Evolutionary conservation across 2,113 vertebrate genomes (phyloP), one percentile per base, ranked within the genome.

Genomic region (Cephalopterus ornatus): DNA sequence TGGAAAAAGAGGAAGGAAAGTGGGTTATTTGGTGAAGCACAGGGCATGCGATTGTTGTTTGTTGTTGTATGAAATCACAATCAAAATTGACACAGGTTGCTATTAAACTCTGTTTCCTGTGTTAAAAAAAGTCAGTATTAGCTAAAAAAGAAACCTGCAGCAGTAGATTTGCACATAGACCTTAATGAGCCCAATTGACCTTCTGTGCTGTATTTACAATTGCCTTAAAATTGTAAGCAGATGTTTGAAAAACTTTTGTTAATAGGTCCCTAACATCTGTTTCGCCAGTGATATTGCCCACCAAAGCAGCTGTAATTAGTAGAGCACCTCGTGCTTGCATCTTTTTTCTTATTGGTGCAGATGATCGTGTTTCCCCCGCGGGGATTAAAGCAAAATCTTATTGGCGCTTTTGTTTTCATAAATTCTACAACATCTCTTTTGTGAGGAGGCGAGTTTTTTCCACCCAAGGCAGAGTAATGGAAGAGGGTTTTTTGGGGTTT

Each of bases 181-280:
- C 98, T 97, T 98, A 99, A 99, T 99, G 99, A 98, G 98, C 96
- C 98, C 98, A 99, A 98, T 99, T 99, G 99, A 99, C 99, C 99
- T 99, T 98, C 97, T 97, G 97, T 97, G 98, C 98, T 98, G 98
- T 98, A 98, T 98, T 98, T 98, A 98, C 99, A 99, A 99, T 99
- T 99, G 98, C 98, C 97, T 98, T 95, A 95, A 98, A 98, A 99
- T 99, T 99, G 99, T 99, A 98, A 99, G 99, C 99, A 99, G 99
- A 99, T 99, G 99, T 98, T 97, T 95, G 97, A 97, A 97, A 91
- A 97, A 95, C 97, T 94, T 97, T 97, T 95, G 97, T 98, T 98
- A 98, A 98, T 98, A 98, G 98, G 98, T 97, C 96, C 93, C 95
- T 93, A 98, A 98, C 99, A 99, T 98, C 98, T 99, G 99, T 98